Percentiles rank a stretch among this genome's conserved stretches.
Conservation (phyloP, 2,113 vertebrate genomes). For the Hyaena hyaena region DNA sequence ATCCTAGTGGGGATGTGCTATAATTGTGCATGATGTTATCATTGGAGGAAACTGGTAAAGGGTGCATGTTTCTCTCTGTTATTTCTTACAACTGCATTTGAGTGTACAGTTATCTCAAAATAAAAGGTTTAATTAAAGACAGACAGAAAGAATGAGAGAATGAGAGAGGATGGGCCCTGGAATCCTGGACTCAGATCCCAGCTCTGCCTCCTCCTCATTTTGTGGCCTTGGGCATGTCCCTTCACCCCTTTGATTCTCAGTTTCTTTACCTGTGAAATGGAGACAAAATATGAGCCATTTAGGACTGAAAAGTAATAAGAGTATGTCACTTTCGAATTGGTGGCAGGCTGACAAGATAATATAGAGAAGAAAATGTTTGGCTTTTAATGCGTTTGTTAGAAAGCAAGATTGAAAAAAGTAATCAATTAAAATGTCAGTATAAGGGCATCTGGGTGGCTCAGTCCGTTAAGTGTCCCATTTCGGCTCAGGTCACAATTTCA, state of each 20-base stretch:
- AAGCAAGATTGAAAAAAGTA: background rate
- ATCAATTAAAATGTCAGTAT: background rate
- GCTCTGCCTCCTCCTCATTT: background rate
- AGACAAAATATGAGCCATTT: background rate
- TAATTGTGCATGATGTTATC: background rate
- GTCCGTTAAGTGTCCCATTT: too few relatives aligned
- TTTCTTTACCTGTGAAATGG: constrained; percentile 33
- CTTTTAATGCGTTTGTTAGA: background rate
- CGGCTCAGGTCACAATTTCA: too few relatives aligned
- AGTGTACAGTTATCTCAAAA: background rate
- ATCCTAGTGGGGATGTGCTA: background rate
- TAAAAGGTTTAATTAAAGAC: background rate
- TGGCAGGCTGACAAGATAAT: background rate
- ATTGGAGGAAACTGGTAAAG: background rate
- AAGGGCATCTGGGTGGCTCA: too few relatives aligned
- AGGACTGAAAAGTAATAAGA: background rate
- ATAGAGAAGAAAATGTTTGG: background rate
- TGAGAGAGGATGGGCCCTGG: background rate
- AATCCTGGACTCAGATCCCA: background rate
- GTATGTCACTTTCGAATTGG: background rate
- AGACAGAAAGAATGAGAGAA: background rate
- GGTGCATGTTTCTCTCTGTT: background rate
- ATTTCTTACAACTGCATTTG: background rate
- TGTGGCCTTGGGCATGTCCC: background rate
- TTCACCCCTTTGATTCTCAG: background rate